Conservation (phyloP, 1,140 invertebrate species). For the Linepithema humile region DNA sequence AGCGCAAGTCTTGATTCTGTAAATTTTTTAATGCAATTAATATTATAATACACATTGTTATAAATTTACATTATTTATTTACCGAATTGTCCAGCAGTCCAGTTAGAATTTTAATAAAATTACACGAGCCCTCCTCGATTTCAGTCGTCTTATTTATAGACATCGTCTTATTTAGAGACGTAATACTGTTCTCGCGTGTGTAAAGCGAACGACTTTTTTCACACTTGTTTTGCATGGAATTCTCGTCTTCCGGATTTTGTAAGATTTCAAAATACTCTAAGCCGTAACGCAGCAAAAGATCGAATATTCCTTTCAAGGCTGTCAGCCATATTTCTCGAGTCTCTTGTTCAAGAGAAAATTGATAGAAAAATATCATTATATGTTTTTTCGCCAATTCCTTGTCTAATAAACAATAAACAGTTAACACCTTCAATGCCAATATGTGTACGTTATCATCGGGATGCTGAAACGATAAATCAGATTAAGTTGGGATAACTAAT, state of each 20-base stretch:
- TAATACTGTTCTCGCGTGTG: constrained; percentile 66
- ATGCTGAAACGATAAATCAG: constrained; percentile 71
- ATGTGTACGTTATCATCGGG: constrained; percentile 69
- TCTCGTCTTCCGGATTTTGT: constrained; percentile 58
- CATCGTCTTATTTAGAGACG: constrained; percentile 47
- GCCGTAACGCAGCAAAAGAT: constrained; percentile 80
- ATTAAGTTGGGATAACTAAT: constrained; percentile 30
- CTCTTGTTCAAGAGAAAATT: constrained; percentile 74
- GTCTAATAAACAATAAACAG: constrained; percentile 79
- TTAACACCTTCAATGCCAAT: constrained; percentile 76
- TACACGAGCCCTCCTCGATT: constrained; percentile 58
- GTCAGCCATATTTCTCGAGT: constrained; percentile 75
- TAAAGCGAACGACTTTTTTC: constrained; percentile 72
- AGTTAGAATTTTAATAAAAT: constrained; percentile 79
- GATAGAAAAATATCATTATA: constrained; percentile 78
- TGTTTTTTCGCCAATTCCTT: constrained; percentile 80
- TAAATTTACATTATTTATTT: constrained; percentile 14
- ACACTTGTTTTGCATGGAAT: constrained; percentile 31
- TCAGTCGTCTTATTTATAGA: constrained; percentile 36
- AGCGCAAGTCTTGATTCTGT: constrained; percentile 77
- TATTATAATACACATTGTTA: not conserved
- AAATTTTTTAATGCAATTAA: constrained; percentile 72
- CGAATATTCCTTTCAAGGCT: constrained; percentile 79
- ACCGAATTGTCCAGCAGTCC: constrained; percentile 78
- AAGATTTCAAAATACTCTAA: constrained; percentile 79